Conservation (phyloP, 2,888 invertebrate genomes). For the Pedicia rivosa region DNA sequence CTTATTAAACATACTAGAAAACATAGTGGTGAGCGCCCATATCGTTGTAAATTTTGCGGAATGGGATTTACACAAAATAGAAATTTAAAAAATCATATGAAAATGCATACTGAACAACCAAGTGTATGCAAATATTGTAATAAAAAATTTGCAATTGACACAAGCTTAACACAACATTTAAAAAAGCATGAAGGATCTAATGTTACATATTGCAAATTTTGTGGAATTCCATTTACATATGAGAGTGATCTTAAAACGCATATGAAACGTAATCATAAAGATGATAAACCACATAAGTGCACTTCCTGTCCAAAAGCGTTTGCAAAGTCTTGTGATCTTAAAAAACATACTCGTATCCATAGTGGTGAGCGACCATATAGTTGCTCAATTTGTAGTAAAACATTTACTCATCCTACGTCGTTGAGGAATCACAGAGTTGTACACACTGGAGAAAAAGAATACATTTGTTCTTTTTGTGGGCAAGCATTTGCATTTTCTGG, state of each 20-base stretch:
- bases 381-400: constrained; percentile 9
- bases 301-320: constrained; percentile 1
- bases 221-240: constrained; percentile 7
- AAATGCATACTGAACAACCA: constrained; percentile 7
- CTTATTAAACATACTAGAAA: constrained; percentile 6
- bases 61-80: constrained; percentile 4
- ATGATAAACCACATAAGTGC: not conserved
- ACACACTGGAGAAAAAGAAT: constrained; percentile 6
- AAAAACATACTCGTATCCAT: constrained; percentile 4
- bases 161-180: constrained; percentile 6
- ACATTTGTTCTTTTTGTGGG: constrained; percentile 10
- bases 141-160: constrained; percentile 4
- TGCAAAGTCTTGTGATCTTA: constrained; percentile 4
- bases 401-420: constrained; percentile 7
- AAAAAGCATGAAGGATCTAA: constrained; percentile 7
- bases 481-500: constrained; percentile 8
- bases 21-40: constrained; percentile 5
- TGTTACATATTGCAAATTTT: not conserved
- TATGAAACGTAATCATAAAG: constrained; percentile 5
- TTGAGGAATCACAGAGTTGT: constrained; percentile 8
- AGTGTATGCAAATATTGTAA: constrained; percentile 8
- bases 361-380: constrained; percentile 6
- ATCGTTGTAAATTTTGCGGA: constrained; percentile 6
- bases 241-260: constrained; percentile 5
- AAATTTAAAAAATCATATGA: constrained; percentile 7